Evolutionary conservation across 2,888 invertebrate species (phyloP).

Genomic region (Athalia rosae): DNA sequence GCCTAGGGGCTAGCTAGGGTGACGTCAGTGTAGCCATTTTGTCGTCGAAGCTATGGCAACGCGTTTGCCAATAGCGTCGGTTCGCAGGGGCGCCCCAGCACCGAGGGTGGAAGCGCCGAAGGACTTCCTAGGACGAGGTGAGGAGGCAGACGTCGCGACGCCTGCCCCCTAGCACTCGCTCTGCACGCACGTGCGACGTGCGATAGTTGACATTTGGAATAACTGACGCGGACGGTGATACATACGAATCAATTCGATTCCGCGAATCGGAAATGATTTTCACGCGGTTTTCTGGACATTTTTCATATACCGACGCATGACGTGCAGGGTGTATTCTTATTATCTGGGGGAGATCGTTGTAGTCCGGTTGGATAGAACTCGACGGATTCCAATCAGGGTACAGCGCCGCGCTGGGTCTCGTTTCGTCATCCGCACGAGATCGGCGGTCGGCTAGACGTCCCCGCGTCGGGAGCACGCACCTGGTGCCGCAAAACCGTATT

Average conservation of each 20-base stretch:
- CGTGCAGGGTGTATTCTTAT: too few relatives aligned
- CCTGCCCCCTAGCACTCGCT: neutral
- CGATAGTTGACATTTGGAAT: neutral
- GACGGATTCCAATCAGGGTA: too few relatives aligned
- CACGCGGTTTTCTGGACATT: too few relatives aligned
- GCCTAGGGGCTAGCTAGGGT: conserved; percentile 6
- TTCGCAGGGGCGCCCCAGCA: conserved; percentile 49
- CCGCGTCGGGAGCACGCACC: conserved; percentile 29
- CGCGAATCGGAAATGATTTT: too few relatives aligned
- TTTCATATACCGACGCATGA: too few relatives aligned
- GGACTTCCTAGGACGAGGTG: conserved; percentile 30
- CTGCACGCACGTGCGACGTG: conserved; percentile 17
- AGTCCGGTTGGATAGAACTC: too few relatives aligned
- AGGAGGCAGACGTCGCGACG: conserved; percentile 10
- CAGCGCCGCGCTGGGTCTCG: too few relatives aligned
- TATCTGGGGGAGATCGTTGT: too few relatives aligned
- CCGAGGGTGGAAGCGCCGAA: conserved; percentile 48
- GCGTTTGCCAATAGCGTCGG: conserved; percentile 62
- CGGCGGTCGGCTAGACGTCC: conserved; percentile 32
- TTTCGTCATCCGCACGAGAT: neutral
- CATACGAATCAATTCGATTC: neutral
- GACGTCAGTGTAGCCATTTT: conserved; percentile 63
- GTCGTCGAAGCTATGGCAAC: conserved; percentile 62
- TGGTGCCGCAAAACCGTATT: conserved; percentile 23
- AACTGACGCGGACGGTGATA: neutral